Base-by-base conservation (phyloP, 2,797 vertebrate genomes). In the Hozukius guyotensis region DNA sequence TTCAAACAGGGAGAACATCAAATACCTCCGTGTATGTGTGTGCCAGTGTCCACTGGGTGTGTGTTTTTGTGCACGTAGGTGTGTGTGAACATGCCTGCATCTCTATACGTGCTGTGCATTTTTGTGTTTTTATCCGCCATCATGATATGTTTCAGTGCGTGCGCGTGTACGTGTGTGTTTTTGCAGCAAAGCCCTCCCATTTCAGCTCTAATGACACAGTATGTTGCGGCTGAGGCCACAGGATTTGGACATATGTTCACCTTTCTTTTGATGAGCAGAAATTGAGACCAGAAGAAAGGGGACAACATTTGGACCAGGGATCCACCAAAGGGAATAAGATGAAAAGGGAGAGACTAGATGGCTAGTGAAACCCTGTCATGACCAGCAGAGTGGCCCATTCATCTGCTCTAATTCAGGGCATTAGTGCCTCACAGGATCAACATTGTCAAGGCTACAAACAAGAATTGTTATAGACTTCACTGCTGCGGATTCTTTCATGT, bases 251-350 rank as follows among this genome's bases (percentile, higher is more conserved):
- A 97, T 96, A 96, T 96, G 97, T 97, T 97, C 97, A 97, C 94
- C 95, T 97, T 94, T 88, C 96, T 97, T 99, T 99, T 99, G 98
- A 99, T 98, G 97, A 96, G 85, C 95, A 94, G 95, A 97, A 97
- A 98, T 97, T 97, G 97, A 95, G 95, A 96, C 94, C 94, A 96
- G 94, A 95, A 96, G 96, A 96, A 96, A 96, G 93, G 88, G 92
- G 92, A 92, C 93, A 94, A 90, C 93, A 94, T 94, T 94, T 94
- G 93, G 92, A 93, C 93, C 88, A 85, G 93, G 94, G 96, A 97
- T 96, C 96, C 96, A 97, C 96, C 96, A 96, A 96, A 96, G 96
- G 96, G 95, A 96, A 72, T 32, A 93, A 98, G 98, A 99, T 99
- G 97, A 99, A 99, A 99, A 97, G 96, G 91, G 94, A 93, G 77